These are phyloP conservation scores for Drosophila erecta DNA, from an alignment of 1,140 invertebrate genomes.

Conservation along the genomic window DNA sequence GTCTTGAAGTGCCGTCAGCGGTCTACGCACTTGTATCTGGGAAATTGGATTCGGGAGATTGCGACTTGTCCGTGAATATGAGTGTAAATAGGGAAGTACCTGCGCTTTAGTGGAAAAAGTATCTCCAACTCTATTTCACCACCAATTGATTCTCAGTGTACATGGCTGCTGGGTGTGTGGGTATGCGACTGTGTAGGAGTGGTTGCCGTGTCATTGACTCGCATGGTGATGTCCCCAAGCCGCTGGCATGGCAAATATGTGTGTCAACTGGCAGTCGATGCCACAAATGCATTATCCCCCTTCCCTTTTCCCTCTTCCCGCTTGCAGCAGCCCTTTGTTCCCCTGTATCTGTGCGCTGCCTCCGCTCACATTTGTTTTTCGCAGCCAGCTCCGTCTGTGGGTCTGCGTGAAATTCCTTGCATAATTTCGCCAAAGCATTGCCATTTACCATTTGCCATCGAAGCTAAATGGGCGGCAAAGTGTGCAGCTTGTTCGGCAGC, in stretches of 20 bases:
- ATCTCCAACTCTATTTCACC: too few species aligned
- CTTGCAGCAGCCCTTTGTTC: constrained; percentile 25
- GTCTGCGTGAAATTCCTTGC: constrained; percentile 68
- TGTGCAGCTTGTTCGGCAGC: constrained; percentile 48
- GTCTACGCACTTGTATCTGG: too few species aligned
- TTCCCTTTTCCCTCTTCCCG: constrained; percentile 18
- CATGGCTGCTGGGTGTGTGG: not conserved
- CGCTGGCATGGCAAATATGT: constrained; percentile 70
- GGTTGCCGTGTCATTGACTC: constrained; percentile 61
- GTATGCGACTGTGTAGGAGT: constrained; percentile 2
- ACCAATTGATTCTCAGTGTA: not conserved
- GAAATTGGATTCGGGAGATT: too few species aligned
- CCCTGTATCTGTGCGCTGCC: constrained; percentile 5
- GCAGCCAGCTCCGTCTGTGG: not conserved
- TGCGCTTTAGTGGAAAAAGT: too few species aligned
- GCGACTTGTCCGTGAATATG: too few species aligned
- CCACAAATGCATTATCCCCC: constrained; percentile 53
- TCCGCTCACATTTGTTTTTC: constrained; percentile 9
- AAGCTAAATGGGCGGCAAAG: constrained; percentile 35
- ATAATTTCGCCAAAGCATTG: constrained; percentile 64
- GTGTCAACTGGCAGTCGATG: constrained; percentile 76
- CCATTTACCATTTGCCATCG: constrained; percentile 28
- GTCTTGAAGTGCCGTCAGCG: too few species aligned
- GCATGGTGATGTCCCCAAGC: constrained; percentile 48
- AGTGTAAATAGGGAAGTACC: too few species aligned